Evolutionary conservation across 2,113 vertebrate genomes (phyloP).

Genomic region (Eretmochelys imbricata): DNA sequence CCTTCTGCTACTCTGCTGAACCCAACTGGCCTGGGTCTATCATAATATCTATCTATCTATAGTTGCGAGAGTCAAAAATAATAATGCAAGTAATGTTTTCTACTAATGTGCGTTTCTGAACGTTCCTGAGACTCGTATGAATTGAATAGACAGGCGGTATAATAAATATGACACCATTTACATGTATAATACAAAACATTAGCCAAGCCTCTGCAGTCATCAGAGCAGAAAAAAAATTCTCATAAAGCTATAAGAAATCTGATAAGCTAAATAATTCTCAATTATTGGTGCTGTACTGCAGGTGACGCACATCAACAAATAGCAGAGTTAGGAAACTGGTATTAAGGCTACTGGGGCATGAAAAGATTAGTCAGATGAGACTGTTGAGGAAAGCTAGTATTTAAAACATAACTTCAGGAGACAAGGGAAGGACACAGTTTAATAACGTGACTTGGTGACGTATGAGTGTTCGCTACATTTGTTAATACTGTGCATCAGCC

Average conservation of each 20-base stretch:
- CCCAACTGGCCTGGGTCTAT: too few relatives aligned
- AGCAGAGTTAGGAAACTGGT: neutral
- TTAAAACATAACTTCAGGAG: neutral
- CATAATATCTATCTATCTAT: neutral
- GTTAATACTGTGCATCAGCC: neutral
- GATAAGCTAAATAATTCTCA: constrained; percentile 17
- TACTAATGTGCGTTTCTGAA: neutral
- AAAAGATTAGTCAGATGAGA: neutral
- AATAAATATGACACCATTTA: neutral
- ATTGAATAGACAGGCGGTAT: neutral
- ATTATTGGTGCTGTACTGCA: constrained; percentile 8
- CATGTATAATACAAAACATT: neutral
- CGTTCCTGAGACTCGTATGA: constrained; percentile 1
- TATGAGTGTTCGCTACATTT: neutral
- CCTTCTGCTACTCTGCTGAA: too few relatives aligned
- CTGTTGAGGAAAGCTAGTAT: neutral
- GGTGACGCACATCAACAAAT: neutral
- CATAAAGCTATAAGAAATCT: neutral
- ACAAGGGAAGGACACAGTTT: neutral
- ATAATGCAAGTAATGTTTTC: neutral
- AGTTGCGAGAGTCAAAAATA: neutral
- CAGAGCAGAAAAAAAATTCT: neutral
- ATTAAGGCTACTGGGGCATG: neutral
- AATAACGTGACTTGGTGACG: neutral
- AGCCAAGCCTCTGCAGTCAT: neutral